Evolutionary conservation across 2,888 invertebrate species (phyloP), one percentile per base, ranked within the genome.

Genomic region (Lycia hirtaria): DNA sequence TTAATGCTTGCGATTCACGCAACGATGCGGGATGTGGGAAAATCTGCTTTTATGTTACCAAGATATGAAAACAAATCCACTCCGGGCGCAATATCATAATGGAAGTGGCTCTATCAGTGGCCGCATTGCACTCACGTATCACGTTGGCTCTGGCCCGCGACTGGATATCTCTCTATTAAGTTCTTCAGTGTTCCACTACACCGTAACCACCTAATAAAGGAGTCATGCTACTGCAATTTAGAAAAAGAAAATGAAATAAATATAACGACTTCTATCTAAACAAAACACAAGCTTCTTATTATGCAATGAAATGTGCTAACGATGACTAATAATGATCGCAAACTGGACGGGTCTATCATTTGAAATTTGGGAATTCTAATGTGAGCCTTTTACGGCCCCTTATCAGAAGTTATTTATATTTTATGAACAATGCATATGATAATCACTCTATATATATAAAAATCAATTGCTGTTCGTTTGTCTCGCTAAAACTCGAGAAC

Each of bases 81-180:
- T 86, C 83, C 76, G 80, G 83, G 79, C 79, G 86, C 85, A 92
- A 92, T 92, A 86, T 87, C 88, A 88, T 92, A 91, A 92, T 92
- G 92, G 89, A 87, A 71, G 80, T 77, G 78, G 81, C 80, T 82
- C 81, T 79, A 80, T 78, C 80, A 83, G 78, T 75, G 67, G 76
- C 68, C 75, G 82, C 78, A 82, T 77, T 79, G 80, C 80, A 83
- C 82, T 77, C 80, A 77, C 73, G 74, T 71, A 72, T 62, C 69
- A 73, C 76, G 75, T 74, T 73, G 75, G 71, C 72, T 73, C 74
- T 81, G 81, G n/a, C 83, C 83, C 83, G 78, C 80, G 67, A 74
- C 75, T 77, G 63, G 74, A 72, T 75, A 72, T 70, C 68, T 76
- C 79, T 76, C 78, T 80, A 80, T 80, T 82, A 76, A 64, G 60